Base-by-base conservation (phyloP, 2,888 invertebrate species). In the Epinotia nisella region DNA sequence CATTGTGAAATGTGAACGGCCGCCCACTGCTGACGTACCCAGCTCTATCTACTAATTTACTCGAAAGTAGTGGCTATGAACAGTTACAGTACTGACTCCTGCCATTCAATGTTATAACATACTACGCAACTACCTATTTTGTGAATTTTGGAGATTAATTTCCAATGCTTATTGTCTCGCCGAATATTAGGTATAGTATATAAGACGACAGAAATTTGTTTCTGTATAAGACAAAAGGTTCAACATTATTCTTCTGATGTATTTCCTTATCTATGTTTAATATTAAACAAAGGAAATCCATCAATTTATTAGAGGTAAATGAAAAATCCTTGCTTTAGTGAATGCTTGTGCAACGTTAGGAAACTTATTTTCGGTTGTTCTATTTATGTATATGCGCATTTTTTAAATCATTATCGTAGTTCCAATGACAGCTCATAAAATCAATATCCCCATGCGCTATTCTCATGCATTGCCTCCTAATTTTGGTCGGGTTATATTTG, bases 1-100 rank as follows among this genome's bases (percentile, higher is more conserved):
- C 87, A 90, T 93, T 93, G 93, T 93, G 93, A 93, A 93, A 93
- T 93, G 93, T 92, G 93, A 92, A 91, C 90, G 90, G 91, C 90
- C 92, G 89, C 90, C 91, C 87, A 92, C 90, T 90, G 89, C 89
- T 88, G 86, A 85, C 85, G 84, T 87, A 86, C 85, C 84, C 87
- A 85, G 85, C 86, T 85, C 85, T 82, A 87, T 89, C 88, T 86
- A 87, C 82, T 86, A 90, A 90, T 88, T 90, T 85, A 86, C 83
- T 91, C 87, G 87, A 90, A 91, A 92, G 90, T 90, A 84, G 92
- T 92, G 93, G 90, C 90, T 89, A 89, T 86, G 88, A 88, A 86
- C 91, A 93, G 92, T 93, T 90, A 87, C 85, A 87, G 84, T 85
- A 90, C 89, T 89, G 90, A 89, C 85, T 90, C 89, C 91, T 88